Conservation (phyloP, 2,113 vertebrate genomes). For the Varanus salvator region DNA sequence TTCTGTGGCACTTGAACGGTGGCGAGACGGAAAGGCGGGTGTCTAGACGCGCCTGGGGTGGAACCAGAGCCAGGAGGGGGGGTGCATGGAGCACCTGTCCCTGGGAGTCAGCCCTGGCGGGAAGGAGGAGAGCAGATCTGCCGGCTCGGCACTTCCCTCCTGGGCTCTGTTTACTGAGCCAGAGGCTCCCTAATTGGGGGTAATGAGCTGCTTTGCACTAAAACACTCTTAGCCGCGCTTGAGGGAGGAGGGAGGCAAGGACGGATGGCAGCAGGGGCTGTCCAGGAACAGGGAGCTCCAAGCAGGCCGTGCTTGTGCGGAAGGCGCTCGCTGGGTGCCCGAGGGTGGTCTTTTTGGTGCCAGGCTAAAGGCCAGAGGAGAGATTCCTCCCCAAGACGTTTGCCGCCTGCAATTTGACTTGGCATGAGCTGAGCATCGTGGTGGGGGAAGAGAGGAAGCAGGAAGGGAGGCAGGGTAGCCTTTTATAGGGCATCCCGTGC, state of each 20-base stretch:
- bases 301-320: no score
- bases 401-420: no score
- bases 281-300: background rate
- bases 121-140: background rate
- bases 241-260: background rate
- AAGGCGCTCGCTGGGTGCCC: no score
- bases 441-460: background rate
- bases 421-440: background rate
- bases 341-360: no score
- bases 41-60: accelerated
- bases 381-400: no score
- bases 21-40: accelerated
- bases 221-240: background rate
- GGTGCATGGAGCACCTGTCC: accelerated
- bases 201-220: background rate
- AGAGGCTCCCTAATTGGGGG: background rate
- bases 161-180: background rate
- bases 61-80: background rate
- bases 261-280: background rate
- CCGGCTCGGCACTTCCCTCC: no score
- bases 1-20: conserved; percentile 1
- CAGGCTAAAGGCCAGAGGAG: no score
- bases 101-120: accelerated
- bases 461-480: background rate
- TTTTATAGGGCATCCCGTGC: no score